Evolutionary conservation across 2,113 vertebrate species (phyloP), one percentile per base, ranked within the genome.

Genomic region (Rhagologus leucostigma): DNA sequence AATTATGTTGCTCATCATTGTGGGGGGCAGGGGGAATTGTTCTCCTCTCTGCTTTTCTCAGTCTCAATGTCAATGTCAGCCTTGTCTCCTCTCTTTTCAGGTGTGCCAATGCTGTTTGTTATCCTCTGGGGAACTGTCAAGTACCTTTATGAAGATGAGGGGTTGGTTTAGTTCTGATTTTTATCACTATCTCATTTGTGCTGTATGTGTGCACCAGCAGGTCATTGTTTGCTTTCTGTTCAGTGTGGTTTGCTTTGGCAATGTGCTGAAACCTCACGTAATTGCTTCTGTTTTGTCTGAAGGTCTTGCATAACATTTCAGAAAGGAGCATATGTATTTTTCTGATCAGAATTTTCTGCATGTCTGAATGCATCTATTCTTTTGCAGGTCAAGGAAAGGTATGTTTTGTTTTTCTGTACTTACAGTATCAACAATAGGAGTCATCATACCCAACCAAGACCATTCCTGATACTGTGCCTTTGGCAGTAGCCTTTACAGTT

Each of bases 91-190:
- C 69, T 98, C 71, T 95, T 95, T 93, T 49, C 81, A 99, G 99
- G 98, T 94, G 97, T 98, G 17, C 99, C 99, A 82, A 95, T 99
- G 98, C 97, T 99, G 93, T 99, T 99, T 97, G 98, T 99, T 78
- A 95, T 97, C 71, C 98, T 98, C 90, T 99, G 99, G 99, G 98
- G 98, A 88, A 92, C 98, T 87, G 97, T 99, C 94, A 99, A 98
- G 96, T 98, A 99, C 94, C 98, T 98, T 82, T 98, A 98, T 94
- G 99, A 99, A 97, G 98, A 99, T 57, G 98, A 98, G 87, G 98
- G 98, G 99, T 99, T 97, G 95, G 98, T 97, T 86, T 90, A 82
- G 86, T 90, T 95, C 76, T 67, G 29, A 89, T 96, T 96, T 95
- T 95, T 94, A 52, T 93, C 68, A 84, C 71, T 94, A 6, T 81